Evolutionary conservation across 2,888 invertebrate genomes (phyloP), one percentile per base, ranked within the genome.

Genomic region (Epinotia demarniana): DNA sequence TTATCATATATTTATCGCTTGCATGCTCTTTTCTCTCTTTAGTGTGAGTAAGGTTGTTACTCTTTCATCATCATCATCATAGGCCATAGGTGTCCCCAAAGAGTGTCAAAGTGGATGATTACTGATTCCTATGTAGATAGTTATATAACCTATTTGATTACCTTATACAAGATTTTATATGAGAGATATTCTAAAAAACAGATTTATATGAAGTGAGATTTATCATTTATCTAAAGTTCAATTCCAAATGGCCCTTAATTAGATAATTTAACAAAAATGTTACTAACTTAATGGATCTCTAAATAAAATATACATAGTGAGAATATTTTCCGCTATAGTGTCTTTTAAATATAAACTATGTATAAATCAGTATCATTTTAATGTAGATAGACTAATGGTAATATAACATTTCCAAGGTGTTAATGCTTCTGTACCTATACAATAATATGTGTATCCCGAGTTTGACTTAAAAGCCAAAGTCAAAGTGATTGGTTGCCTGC

Each of bases 1-100:
- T 39, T 39, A n/a, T 18, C 33, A 33, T 73, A 67, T 66, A 53
- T 67, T 58, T 69, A 69, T 75, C 19, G 33, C 60, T 58, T 64
- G 64, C 33, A 71, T 60, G 49, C 46, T 23, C 46, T 58, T 46
- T 72, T 46, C n/a, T 64, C n/a, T 19, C 23, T 19, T 43, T 46
- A 18, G 53, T 39, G 16, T 39, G 33, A 33, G n/a, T 19, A 23
- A 57, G 62, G 4, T 46, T 39, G 39, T 9, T 27, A 27, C 8
- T 39, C 39, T 39, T 33, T 39, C 39, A 9, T 39, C 39, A 9
- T 9, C 39, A 39, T 39, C 39, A 39, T 39, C 33, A 8, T 8
- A 33, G 39, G 39, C 8, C 9, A 39, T 39, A 39, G 39, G 9
- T 9, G 9, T 39, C 39, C 39, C 8, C 39, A 39, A 39, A 39